phyloP scores from a whole-genome alignment of 2,113 vertebrate species.

The Mandrillus leucophaeus region DNA sequence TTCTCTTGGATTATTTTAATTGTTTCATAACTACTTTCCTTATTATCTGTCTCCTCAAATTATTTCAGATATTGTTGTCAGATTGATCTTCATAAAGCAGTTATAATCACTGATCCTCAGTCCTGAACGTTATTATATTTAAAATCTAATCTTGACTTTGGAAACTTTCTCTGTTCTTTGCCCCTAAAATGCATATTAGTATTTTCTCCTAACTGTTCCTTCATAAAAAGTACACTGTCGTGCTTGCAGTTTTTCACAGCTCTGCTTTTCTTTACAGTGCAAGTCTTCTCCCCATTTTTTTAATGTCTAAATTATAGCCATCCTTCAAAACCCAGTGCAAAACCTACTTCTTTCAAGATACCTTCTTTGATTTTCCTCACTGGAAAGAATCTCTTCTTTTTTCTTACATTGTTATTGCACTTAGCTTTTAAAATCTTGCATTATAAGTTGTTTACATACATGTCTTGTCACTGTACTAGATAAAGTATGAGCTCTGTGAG shows the following conservation, averaged over 20 bases:
- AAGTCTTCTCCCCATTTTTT: neutral
- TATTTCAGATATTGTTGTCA: neutral
- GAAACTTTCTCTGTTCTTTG: conserved; percentile 9
- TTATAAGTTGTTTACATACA: neutral
- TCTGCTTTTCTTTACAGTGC: neutral
- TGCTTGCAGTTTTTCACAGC: neutral
- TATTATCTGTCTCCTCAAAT: neutral
- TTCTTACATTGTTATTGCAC: neutral
- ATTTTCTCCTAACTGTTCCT: neutral
- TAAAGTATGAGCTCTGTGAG: neutral
- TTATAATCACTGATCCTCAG: conserved; percentile 1
- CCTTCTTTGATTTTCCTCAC: neutral
- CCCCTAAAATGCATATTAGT: neutral
- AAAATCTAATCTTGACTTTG: neutral
- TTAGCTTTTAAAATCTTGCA: conserved; percentile 29
- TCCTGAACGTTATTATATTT: conserved; percentile 14
- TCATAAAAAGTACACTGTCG: neutral
- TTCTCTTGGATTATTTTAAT: conserved; percentile 36
- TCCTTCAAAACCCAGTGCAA: neutral
- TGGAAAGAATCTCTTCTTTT: conserved; percentile 4
- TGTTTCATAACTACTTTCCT: neutral
- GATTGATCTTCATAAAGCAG: neutral
- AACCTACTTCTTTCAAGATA: neutral
- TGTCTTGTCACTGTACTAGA: neutral
- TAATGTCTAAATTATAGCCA: neutral